These are phyloP conservation scores for Halcyon chelicuti DNA, from an alignment of 2,797 vertebrate species.

Conservation along the genomic window DNA sequence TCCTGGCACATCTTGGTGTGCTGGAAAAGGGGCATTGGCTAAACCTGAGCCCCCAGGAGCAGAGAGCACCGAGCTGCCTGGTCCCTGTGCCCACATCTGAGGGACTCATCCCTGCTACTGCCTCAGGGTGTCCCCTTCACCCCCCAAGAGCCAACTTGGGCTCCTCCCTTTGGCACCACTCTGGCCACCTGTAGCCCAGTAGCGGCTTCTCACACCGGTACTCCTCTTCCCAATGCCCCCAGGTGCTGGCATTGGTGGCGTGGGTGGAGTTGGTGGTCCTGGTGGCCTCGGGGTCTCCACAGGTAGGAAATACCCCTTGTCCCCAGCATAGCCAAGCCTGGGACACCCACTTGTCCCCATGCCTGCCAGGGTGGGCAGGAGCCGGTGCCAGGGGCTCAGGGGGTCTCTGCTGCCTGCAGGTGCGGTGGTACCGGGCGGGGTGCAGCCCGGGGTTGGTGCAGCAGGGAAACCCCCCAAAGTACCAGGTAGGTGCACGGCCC, in stretches of 20 bases:
- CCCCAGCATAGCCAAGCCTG: neutral
- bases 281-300: slow-evolving; percentile 67
- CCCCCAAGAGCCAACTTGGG: neutral
- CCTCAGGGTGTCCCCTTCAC: neutral
- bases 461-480: slow-evolving; percentile 87
- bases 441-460: slow-evolving; percentile 82
- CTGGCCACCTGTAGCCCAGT: fast-evolving
- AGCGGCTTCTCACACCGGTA: neutral
- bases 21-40: neutral
- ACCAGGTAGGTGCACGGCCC: slow-evolving; percentile 83
- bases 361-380: neutral
- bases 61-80: neutral
- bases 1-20: fast-evolving
- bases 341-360: neutral
- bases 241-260: slow-evolving; percentile 62
- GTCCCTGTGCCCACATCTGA: neutral
- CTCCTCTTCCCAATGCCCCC: neutral
- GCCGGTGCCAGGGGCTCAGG: neutral
- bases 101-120: neutral
- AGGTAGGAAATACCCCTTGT: slow-evolving; percentile 50
- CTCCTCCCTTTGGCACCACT: neutral
- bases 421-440: slow-evolving; percentile 86
- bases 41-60: neutral
- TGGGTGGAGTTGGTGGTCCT: slow-evolving; percentile 6
- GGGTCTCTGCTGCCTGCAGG: slow-evolving; percentile 74